Evolutionary conservation across 2,888 invertebrate genomes (phyloP).

Genomic region (Phania funesta): DNA sequence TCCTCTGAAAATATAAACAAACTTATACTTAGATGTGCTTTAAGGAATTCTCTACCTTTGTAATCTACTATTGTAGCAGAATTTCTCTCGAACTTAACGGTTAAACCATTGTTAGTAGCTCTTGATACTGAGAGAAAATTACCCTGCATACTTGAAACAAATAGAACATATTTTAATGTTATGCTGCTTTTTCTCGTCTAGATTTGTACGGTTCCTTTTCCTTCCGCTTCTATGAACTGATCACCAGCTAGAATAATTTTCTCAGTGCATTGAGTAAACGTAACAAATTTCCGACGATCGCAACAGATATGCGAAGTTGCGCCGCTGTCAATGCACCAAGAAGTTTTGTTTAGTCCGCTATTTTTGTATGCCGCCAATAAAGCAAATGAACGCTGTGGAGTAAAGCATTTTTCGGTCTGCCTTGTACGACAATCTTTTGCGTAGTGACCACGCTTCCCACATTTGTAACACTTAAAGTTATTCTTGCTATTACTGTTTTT

Average conservation of each 20-base stretch:
- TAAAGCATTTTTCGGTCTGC: neutral
- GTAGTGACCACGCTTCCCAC: too few relatives aligned
- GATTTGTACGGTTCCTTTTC: neutral
- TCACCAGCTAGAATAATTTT: neutral
- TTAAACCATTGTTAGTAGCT: neutral
- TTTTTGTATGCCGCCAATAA: neutral
- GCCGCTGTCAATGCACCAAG: constrained; percentile 2
- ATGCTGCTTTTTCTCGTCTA: neutral
- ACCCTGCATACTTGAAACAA: neutral
- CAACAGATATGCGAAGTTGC: neutral
- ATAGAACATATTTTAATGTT: neutral
- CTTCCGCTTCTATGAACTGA: constrained; percentile 7
- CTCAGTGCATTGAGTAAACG: neutral
- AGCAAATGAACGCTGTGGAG: neutral
- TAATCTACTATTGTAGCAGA: neutral
- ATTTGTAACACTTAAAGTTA: too few relatives aligned
- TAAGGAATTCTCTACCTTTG: neutral
- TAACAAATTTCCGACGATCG: neutral
- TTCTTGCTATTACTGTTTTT: too few relatives aligned
- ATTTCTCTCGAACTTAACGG: neutral
- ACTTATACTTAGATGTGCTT: neutral
- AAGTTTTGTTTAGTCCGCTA: neutral
- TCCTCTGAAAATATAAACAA: neutral
- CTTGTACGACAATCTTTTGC: neutral
- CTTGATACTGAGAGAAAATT: neutral